Evolutionary conservation across 2,888 invertebrate species (phyloP), one percentile per base, ranked within the genome.

Genomic region (Clanis bilineata): DNA sequence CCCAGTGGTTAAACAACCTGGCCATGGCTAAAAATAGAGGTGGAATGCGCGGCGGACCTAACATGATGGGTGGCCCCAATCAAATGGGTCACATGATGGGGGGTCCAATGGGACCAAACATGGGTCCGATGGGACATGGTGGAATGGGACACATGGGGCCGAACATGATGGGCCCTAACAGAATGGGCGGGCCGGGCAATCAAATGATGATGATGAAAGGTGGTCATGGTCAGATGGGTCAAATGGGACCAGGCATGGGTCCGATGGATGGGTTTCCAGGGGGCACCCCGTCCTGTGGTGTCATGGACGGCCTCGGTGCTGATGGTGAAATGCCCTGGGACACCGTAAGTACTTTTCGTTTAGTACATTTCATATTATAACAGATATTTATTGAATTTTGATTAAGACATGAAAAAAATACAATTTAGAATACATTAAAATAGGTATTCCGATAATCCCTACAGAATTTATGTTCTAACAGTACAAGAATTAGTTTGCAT

Each of bases 1-100:
- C 95, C 23, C 96, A 96, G 77, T 96, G 96, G 96, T 88, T 96
- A 41, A 96, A 95, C 80, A 96, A 95, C 78, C 92, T 96, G 56
- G 95, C 95, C 51, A 95, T 95, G 93, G 95, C 95, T 73, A 96
- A 96, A 80, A 95, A 94, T 69, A 94, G 95, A 68, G 94, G 94
- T 28, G 94, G 94, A 56, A 93, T 93, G 82, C 90, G 94, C 5
- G 92, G 92, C 10, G 91, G 90, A 3, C 92, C 90, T 62, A 93
- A 85, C 74, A 93, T 88, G 92, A 92, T 87, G 92, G 92, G 86
- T 61, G 93, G 88, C 57, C 93, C 90, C 3, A 90, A 86, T 65
- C 91, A 90, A 70, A 89, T 90, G 89, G 85, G 88, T 1, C 91
- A 90, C 76, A 91, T 90, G 88, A 90, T 91, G 90, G 90, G 91